Conservation (phyloP, 1,140 invertebrate species). For the Teleopsis dalmanni region DNA sequence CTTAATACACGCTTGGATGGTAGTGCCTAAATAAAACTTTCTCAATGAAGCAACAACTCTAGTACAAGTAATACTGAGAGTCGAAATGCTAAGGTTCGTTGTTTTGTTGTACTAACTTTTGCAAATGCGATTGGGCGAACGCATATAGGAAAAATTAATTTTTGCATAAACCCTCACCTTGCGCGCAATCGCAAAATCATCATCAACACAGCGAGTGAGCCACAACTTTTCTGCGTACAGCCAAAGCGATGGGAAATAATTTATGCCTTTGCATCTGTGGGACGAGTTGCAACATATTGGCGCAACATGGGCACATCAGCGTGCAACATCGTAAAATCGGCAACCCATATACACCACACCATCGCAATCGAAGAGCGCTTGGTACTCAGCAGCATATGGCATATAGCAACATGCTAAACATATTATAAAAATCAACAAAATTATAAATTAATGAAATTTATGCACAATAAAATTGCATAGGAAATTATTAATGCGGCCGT, state of each 20-base stretch:
- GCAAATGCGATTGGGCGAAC: not conserved
- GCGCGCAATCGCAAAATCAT: conserved; percentile 23
- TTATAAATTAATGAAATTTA: conserved; percentile 46
- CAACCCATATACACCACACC: not conserved
- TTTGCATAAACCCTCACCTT: conserved; percentile 29
- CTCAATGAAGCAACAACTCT: no score
- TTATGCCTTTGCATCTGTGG: conserved; percentile 32
- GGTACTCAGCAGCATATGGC: not conserved
- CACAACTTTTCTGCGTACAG: conserved; percentile 10
- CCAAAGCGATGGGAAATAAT: conserved; percentile 43
- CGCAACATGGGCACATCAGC: conserved; percentile 5
- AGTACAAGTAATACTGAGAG: no score
- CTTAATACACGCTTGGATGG: no score
- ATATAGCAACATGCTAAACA: not conserved
- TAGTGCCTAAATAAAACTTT: no score
- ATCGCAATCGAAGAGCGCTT: not conserved
- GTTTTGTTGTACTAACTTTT: no score
- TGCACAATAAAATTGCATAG: conserved; percentile 44
- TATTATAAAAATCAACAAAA: conserved; percentile 35
- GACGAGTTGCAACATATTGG: conserved; percentile 2
- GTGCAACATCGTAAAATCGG: conserved; percentile 12
- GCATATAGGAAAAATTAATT: conserved; percentile 11
- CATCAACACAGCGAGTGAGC: not conserved
- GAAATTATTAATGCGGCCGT: conserved; percentile 45
- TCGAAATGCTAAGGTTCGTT: no score